These are phyloP conservation scores for Agapostemon virescens DNA, from an alignment of 2,888 invertebrate genomes.

Conservation along the genomic window DNA sequence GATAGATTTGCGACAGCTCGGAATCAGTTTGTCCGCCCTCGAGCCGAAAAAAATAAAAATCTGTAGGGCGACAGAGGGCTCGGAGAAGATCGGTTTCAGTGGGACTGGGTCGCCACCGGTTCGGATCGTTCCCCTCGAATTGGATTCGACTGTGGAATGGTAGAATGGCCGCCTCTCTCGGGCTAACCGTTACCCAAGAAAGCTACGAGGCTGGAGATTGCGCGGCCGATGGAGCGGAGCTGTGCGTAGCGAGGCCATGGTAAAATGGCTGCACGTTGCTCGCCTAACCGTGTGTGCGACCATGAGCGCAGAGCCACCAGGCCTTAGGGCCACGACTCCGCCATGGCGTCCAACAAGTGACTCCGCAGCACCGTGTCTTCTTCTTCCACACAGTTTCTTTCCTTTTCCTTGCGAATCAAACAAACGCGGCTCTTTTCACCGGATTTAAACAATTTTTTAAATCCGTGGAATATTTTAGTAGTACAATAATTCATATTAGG, in stretches of 20 bases:
- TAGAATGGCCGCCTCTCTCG: constrained; percentile 53
- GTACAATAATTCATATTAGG: too few species aligned
- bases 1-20: neutral
- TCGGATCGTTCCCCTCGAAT: constrained; percentile 50
- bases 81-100: constrained; percentile 9
- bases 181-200: constrained; percentile 51
- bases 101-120: constrained; percentile 18
- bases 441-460: too few species aligned
- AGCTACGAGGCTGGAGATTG: constrained; percentile 44
- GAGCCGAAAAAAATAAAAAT: neutral
- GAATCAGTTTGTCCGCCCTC: neutral
- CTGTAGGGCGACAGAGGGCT: neutral
- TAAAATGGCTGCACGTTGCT: constrained; percentile 60
- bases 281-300: constrained; percentile 15
- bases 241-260: constrained; percentile 44
- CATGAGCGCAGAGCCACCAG: constrained; percentile 11
- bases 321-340: constrained; percentile 51
- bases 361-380: neutral
- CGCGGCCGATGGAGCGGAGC: constrained; percentile 42
- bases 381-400: too few species aligned
- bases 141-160: constrained; percentile 52
- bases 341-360: constrained; percentile 66
- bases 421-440: too few species aligned
- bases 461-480: too few species aligned
- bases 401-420: too few species aligned